phyloP scores from a whole-genome alignment of 2,113 vertebrate genomes.

The Lamprotornis superbus region DNA sequence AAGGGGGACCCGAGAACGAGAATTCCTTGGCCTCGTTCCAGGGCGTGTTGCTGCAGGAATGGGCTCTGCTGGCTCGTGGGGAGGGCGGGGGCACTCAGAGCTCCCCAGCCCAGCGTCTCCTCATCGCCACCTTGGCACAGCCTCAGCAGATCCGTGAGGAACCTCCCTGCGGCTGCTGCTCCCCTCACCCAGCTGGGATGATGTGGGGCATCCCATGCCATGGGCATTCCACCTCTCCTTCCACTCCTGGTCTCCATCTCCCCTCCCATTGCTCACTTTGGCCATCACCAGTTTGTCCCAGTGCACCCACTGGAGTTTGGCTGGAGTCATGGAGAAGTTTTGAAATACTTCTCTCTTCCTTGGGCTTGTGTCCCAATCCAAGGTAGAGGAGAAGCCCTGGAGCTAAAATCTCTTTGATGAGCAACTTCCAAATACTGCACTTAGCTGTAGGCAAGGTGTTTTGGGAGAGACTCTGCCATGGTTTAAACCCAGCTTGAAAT shows the following conservation, averaged over 20 bases:
- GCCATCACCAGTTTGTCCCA: neutral
- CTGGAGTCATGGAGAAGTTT: neutral
- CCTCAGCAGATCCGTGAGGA: neutral
- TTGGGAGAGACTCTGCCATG: neutral
- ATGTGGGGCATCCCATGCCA: neutral
- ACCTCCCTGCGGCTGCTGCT: neutral
- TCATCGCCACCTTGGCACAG: neutral
- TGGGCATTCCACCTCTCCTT: neutral
- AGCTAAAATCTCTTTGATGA: constrained; percentile 21
- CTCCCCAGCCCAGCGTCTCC: neutral
- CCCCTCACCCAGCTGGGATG: neutral
- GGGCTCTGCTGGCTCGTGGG: neutral
- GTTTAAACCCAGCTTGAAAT: neutral
- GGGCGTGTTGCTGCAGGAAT: constrained; percentile 49
- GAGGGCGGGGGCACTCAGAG: neutral
- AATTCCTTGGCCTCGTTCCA: constrained; percentile 59
- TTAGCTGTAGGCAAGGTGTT: neutral
- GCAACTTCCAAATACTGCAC: neutral
- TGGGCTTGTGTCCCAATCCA: neutral
- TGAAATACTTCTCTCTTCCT: neutral
- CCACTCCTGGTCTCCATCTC: fast-evolving
- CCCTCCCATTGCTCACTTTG: neutral
- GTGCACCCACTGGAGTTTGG: neutral
- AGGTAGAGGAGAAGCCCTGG: constrained; percentile 12
- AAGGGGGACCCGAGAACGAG: constrained; percentile 43